phyloP scores from a whole-genome alignment of 2,113 vertebrate species.

The Elaphurus davidianus region DNA sequence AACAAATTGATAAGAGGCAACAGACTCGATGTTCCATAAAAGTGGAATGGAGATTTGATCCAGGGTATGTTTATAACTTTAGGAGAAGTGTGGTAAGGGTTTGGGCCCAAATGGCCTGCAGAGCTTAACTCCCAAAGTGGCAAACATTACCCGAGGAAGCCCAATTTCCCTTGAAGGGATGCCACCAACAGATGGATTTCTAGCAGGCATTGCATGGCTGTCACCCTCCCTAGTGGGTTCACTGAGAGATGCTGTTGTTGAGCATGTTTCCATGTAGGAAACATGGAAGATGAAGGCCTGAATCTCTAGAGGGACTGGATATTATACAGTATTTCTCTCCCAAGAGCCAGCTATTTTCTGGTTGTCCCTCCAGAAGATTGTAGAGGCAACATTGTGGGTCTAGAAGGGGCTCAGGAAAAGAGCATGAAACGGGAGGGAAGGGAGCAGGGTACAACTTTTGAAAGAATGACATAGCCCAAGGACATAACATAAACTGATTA shows the following conservation, averaged over 20 bases:
- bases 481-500: neutral
- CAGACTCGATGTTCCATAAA: neutral
- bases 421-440: neutral
- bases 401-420: neutral
- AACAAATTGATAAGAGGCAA: neutral
- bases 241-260: neutral
- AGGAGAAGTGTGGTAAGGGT: neutral
- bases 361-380: neutral
- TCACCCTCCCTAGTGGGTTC: neutral
- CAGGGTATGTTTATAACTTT: neutral
- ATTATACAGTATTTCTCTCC: neutral
- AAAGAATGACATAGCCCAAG: neutral
- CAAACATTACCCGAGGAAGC: fast-evolving
- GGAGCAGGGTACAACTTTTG: neutral
- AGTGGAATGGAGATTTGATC: neutral
- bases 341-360: neutral
- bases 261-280: neutral
- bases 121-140: neutral
- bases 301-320: neutral
- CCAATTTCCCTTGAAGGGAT: neutral
- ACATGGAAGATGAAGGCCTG: neutral
- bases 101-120: neutral
- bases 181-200: neutral
- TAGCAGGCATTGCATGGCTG: neutral
- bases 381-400: neutral